phyloP scores from a whole-genome alignment of 2,113 vertebrate genomes.

The Taurulus bubalis region DNA sequence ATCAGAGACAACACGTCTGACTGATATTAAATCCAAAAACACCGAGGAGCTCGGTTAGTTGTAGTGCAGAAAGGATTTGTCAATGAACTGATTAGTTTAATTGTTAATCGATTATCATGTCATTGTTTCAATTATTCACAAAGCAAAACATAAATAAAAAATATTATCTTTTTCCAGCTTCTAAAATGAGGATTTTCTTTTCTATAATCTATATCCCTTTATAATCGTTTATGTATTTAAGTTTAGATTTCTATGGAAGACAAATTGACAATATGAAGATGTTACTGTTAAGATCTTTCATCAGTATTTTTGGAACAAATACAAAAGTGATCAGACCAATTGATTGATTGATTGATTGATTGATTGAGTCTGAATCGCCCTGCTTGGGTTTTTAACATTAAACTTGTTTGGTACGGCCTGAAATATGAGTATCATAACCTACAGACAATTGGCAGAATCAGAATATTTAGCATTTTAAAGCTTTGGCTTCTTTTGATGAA shows the following conservation, averaged over 20 bases:
- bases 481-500: background rate
- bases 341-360: background rate
- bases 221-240: background rate
- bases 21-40: background rate
- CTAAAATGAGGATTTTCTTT: background rate
- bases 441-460: background rate
- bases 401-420: background rate
- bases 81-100: background rate
- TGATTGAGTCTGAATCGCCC: background rate
- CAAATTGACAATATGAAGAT: background rate
- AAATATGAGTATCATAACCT: background rate
- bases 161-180: background rate
- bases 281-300: background rate
- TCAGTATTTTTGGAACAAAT: background rate
- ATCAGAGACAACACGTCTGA: background rate
- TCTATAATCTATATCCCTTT: background rate
- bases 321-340: background rate
- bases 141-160: background rate
- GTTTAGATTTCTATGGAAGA: background rate
- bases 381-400: background rate
- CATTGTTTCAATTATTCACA: background rate
- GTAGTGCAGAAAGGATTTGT: background rate
- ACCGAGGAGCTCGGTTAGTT: background rate
- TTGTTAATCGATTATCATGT: background rate
- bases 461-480: background rate